A percentile compares a stretch with the other conserved stretches of the same genome.
phyloP scores from a whole-genome alignment of 2,797 vertebrate genomes.

The Spatula versicolor region DNA sequence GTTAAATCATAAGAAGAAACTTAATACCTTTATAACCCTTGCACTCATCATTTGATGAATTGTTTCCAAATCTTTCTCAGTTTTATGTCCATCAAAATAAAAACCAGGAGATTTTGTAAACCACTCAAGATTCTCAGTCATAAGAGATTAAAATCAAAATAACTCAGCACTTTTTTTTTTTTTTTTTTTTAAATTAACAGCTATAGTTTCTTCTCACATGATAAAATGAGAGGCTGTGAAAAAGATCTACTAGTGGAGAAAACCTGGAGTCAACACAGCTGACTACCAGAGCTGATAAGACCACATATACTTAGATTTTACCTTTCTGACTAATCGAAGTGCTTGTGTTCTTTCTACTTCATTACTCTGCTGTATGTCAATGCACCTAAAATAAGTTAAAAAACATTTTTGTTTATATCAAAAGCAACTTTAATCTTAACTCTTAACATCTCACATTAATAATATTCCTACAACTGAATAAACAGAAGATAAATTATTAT shows the following conservation, averaged over 20 bases:
- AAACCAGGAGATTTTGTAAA: not conserved
- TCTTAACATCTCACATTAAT: not conserved
- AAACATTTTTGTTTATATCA: not conserved
- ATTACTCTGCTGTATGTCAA: slow-evolving; percentile 99
- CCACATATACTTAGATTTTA: slow-evolving; percentile 52
- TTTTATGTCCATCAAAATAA: not conserved
- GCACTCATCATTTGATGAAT: not conserved
- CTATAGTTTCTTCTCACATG: not conserved
- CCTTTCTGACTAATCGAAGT: slow-evolving; percentile 97
- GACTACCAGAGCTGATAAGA: not conserved
- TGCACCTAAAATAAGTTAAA: slow-evolving; percentile 84
- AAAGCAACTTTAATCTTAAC: not conserved
- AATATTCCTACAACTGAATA: not conserved
- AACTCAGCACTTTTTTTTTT: not conserved
- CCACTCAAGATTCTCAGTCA: not conserved
- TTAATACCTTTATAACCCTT: not conserved
- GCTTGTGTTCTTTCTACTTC: slow-evolving; percentile 98
- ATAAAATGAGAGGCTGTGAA: not conserved
- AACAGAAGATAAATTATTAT: not conserved
- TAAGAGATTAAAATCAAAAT: not conserved
- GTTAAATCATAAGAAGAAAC: not conserved
- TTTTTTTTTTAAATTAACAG: not conserved
- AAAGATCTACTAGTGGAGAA: not conserved
- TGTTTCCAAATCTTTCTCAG: not conserved
- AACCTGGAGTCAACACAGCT: not conserved